A percentile compares a stretch with the other conserved stretches of the same genome.
Conservation (phyloP, 2,113 vertebrate genomes). For the Anarrhichthys ocellatus region DNA sequence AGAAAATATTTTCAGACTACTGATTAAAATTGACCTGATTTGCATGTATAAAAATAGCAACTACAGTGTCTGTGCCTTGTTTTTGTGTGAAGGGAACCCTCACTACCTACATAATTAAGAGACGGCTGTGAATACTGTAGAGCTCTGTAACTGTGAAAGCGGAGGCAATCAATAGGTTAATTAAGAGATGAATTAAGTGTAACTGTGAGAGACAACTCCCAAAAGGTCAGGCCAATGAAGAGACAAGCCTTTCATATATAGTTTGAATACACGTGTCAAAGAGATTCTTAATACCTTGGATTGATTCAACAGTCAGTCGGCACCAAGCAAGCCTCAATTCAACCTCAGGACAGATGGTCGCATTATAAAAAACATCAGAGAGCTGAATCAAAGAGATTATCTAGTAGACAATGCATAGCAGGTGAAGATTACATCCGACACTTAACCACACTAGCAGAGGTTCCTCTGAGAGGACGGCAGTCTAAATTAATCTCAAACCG, state of each 20-base stretch:
- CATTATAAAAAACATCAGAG: conserved; percentile 17
- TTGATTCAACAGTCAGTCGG: conserved; percentile 13
- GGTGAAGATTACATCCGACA: conserved; percentile 14
- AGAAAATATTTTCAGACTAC: neutral
- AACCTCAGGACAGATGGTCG: conserved; percentile 21
- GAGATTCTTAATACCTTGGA: conserved; percentile 30
- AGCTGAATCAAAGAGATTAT: conserved; percentile 16
- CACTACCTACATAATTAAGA: conserved; percentile 44
- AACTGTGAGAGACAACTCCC: conserved; percentile 56
- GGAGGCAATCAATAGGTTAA: conserved; percentile 71
- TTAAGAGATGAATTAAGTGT: conserved; percentile 71
- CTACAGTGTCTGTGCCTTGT: neutral
- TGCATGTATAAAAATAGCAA: neutral
- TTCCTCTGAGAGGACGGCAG: neutral
- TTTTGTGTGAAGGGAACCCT: conserved; percentile 12
- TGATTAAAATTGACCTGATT: neutral
- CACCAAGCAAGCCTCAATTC: neutral
- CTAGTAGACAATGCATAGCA: neutral
- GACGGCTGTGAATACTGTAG: conserved; percentile 37
- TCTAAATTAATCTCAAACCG: neutral
- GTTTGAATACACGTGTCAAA: conserved; percentile 32
- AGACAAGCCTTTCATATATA: conserved; percentile 37
- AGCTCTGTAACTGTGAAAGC: conserved; percentile 41
- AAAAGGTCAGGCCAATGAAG: conserved; percentile 48
- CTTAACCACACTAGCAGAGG: neutral